Percentiles rank a stretch among this genome's conserved stretches.
These are phyloP conservation scores for Nematostella vectensis DNA, from an alignment of 92 coral and sea anemone genomes.

Conservation along the genomic window DNA sequence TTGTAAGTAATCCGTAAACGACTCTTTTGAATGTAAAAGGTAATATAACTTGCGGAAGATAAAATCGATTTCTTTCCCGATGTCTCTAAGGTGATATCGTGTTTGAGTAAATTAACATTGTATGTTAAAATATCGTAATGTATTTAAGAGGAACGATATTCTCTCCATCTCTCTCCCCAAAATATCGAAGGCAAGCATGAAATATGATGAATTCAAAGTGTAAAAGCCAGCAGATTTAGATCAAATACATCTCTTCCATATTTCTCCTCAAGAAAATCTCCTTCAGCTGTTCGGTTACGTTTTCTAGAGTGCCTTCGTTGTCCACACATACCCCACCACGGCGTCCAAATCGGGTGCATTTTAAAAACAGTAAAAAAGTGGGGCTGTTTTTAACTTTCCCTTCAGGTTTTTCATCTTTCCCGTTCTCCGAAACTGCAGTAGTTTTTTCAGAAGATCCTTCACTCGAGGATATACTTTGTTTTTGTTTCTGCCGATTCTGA, in stretches of 20 bases:
- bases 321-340: constrained; percentile 66
- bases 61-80: no score
- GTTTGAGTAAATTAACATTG: no score
- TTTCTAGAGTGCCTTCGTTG: constrained; percentile 57
- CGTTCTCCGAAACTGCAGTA: background rate
- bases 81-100: no score
- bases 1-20: no score
- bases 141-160: no score
- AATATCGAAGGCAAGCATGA: no score
- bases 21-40: no score
- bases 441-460: background rate
- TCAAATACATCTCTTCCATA: constrained; percentile 91
- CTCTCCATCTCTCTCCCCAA: no score
- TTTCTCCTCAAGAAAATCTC: constrained; percentile 73
- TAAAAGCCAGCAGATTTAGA: no score
- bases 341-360: constrained; percentile 56
- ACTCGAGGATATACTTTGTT: background rate
- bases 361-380: constrained; percentile 32
- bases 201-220: no score
- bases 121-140: no score
- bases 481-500: constrained; percentile 9
- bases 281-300: constrained; percentile 71
- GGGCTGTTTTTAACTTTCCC: constrained; percentile 43
- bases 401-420: constrained; percentile 8
- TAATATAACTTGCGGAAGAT: no score